Percentiles rank a stretch among this genome's conserved stretches.
Conservation (phyloP, 2,113 vertebrate genomes). For the Eptesicus fuscus region DNA sequence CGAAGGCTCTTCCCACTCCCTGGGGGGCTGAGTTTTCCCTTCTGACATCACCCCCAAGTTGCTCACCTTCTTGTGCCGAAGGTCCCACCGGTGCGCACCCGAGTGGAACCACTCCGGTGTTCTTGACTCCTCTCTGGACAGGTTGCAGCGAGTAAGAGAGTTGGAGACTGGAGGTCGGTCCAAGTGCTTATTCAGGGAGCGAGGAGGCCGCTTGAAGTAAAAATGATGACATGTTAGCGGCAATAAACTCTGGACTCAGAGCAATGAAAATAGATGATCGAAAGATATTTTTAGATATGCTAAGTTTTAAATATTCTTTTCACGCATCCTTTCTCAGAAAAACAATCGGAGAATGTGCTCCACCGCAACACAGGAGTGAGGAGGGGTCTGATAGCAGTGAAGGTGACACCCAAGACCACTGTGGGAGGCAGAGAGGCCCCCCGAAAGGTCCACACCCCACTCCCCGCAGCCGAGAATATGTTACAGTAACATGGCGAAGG, state of each 20-base stretch:
- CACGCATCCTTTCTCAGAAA: background rate
- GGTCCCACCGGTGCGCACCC: background rate
- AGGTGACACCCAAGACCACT: background rate
- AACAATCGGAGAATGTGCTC: background rate
- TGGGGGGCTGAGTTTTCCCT: background rate
- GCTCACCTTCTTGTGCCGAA: background rate
- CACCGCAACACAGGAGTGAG: background rate
- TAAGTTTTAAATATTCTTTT: background rate
- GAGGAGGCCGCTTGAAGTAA: background rate
- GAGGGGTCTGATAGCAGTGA: background rate
- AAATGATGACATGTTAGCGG: background rate
- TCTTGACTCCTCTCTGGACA: background rate
- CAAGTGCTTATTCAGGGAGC: background rate
- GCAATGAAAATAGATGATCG: constrained; percentile 4
- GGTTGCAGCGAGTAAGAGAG: background rate
- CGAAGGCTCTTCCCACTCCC: background rate
- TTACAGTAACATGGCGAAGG: background rate
- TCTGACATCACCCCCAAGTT: too few relatives aligned
- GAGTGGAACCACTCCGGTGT: background rate
- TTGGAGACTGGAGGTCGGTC: background rate
- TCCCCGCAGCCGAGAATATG: background rate
- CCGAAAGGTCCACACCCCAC: background rate
- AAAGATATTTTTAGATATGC: background rate
- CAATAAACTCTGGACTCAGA: background rate
- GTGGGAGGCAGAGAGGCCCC: background rate